A percentile compares a stretch with the other conserved stretches of the same genome.
These are phyloP conservation scores for Rhabdomys pumilio DNA, from an alignment of 2,797 vertebrate species.

Conservation along the genomic window DNA sequence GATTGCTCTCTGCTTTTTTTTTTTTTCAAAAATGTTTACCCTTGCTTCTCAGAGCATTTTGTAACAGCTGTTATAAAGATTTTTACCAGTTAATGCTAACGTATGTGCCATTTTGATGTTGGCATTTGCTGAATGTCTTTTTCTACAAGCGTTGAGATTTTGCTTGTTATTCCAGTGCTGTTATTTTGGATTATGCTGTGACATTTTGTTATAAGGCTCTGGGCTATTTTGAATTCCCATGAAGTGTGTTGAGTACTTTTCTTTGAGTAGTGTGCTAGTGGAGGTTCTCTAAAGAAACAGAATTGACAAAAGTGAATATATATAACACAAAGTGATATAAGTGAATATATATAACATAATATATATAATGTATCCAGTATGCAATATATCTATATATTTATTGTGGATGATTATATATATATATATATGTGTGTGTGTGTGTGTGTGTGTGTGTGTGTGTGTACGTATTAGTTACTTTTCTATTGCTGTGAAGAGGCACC, in stretches of 20 bases:
- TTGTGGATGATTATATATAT: neutral
- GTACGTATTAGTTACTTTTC: neutral
- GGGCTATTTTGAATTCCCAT: constrained; percentile 28
- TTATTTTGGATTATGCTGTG: constrained; percentile 60
- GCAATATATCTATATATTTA: neutral
- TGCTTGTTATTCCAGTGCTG: constrained; percentile 34
- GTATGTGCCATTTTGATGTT: constrained; percentile 28
- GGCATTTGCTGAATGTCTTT: constrained; percentile 16
- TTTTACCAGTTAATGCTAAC: constrained; percentile 2
- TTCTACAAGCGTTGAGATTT: constrained; percentile 15
- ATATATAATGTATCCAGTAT: neutral
- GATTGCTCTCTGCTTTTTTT: neutral
- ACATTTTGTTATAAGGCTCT: constrained; percentile 42
- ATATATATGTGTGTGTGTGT: too few species aligned
- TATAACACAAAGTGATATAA: too few species aligned
- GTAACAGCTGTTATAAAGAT: constrained; percentile 16
- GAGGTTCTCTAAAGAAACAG: neutral
- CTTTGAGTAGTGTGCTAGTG: constrained; percentile 9
- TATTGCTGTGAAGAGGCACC: neutral
- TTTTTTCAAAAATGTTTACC: neutral
- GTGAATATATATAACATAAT: neutral
- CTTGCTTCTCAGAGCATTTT: constrained; percentile 40
- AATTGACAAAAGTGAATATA: neutral
- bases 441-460: neutral
- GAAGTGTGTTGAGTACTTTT: constrained; percentile 21